These are phyloP conservation scores for Matsumyia berberina DNA, from an alignment of 2,888 invertebrate species.

Conservation along the genomic window DNA sequence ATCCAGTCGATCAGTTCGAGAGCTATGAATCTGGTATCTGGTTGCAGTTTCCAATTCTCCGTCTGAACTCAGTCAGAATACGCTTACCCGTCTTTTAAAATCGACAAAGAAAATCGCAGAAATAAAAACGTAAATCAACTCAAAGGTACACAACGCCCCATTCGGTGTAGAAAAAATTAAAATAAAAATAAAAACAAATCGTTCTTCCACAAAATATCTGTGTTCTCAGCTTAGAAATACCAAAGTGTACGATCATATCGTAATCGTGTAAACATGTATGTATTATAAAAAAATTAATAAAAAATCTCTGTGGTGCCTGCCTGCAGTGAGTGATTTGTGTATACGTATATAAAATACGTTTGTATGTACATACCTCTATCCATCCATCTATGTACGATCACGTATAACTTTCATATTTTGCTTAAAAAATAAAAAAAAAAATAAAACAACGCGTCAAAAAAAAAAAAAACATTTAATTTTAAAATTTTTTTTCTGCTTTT, in stretches of 20 bases:
- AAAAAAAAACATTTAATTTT: conserved; percentile 13
- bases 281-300: conserved; percentile 77
- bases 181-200: conserved; percentile 22
- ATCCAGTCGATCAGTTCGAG: conserved; percentile 76
- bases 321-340: conserved; percentile 73
- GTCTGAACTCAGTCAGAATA: conserved; percentile 66
- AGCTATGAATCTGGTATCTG: conserved; percentile 77
- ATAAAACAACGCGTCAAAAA: conserved; percentile 55
- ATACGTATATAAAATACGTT: conserved; percentile 51
- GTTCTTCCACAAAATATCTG: conserved; percentile 25
- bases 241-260: conserved; percentile 72
- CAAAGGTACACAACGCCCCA: conserved; percentile 45
- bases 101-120: conserved; percentile 24
- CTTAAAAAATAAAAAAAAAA: conserved; percentile 57
- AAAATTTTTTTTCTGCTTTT: conserved; percentile 25
- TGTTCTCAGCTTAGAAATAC: conserved; percentile 72
- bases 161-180: conserved; percentile 44
- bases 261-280: conserved; percentile 67
- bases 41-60: conserved; percentile 75
- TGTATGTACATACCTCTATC: conserved; percentile 22
- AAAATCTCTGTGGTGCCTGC: conserved; percentile 48
- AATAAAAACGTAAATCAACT: conserved; percentile 52
- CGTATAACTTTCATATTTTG: conserved; percentile 75
- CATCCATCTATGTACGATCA: conserved; percentile 63
- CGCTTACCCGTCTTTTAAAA: conserved; percentile 30